A percentile compares a stretch with the other conserved stretches of the same genome.
These are phyloP conservation scores for Agrotis clavis DNA, from an alignment of 2,888 invertebrate genomes.

Conservation along the genomic window DNA sequence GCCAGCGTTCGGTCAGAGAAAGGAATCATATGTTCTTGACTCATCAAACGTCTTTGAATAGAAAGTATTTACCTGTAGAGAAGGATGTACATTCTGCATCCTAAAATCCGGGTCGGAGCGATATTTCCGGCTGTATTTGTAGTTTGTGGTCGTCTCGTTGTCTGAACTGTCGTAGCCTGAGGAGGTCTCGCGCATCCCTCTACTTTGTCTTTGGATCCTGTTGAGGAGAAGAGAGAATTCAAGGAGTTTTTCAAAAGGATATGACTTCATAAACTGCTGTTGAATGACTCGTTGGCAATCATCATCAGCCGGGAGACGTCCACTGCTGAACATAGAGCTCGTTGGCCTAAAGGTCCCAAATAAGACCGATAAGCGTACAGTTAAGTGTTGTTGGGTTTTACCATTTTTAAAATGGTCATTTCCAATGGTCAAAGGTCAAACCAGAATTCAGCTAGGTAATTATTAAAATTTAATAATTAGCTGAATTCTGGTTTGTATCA, in stretches of 20 bases:
- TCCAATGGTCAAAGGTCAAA: too few relatives aligned
- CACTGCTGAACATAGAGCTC: too few relatives aligned
- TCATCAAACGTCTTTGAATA: conserved; percentile 37
- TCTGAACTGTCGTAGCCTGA: conserved; percentile 98
- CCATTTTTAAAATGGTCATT: too few relatives aligned
- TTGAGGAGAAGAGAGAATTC: too few relatives aligned
- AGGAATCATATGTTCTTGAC: conserved; percentile 15
- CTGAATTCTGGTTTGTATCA: too few relatives aligned
- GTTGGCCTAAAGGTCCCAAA: neutral
- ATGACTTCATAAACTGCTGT: neutral
- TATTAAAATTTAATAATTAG: too few relatives aligned
- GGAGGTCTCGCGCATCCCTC: conserved; percentile 95
- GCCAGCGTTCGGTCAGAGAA: neutral
- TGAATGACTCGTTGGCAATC: too few relatives aligned
- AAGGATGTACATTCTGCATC: conserved; percentile 92
- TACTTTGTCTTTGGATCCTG: conserved; percentile 90
- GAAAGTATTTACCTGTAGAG: conserved; percentile 86
- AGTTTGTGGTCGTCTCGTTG: conserved; percentile 93
- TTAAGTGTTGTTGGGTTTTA: too few relatives aligned
- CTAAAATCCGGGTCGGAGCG: conserved; percentile 97
- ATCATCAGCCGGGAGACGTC: too few relatives aligned
- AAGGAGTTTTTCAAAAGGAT: neutral
- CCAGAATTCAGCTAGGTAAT: too few relatives aligned
- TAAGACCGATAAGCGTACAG: neutral
- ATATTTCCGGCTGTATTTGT: conserved; percentile 94